Evolutionary conservation across 35 echinoderm and acorn worm species (phyloP).

Genomic region (Diadema setosum): DNA sequence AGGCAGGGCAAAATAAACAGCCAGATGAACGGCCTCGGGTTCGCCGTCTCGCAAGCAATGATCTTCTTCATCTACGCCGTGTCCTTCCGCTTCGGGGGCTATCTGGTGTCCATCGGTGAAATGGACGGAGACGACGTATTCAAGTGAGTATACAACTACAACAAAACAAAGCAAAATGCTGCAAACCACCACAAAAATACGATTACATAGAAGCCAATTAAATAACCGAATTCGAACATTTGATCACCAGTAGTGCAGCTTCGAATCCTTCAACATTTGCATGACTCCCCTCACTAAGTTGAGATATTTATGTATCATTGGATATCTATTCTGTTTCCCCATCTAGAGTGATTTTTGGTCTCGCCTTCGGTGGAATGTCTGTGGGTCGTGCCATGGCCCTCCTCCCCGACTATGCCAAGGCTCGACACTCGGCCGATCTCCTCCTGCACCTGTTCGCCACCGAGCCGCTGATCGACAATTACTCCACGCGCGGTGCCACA

Average conservation of each 20-base stretch:
- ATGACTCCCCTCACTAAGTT: too few species aligned
- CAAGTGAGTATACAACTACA: too few species aligned
- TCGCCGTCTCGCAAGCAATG: slow-evolving; percentile 32
- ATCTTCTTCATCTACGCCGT: slow-evolving; percentile 48
- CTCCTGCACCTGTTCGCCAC: slow-evolving; percentile 64
- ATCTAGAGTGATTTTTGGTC: slow-evolving; percentile 79
- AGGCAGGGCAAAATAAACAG: slow-evolving; percentile 42
- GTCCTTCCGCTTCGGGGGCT: slow-evolving; percentile 48
- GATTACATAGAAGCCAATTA: too few species aligned
- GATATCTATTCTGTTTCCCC: too few species aligned
- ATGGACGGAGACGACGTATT: slow-evolving; percentile 46
- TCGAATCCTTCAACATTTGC: too few species aligned
- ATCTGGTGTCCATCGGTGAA: slow-evolving; percentile 1
- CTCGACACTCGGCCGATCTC: slow-evolving; percentile 72
- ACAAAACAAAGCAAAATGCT: too few species aligned
- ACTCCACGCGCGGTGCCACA: slow-evolving; percentile 38
- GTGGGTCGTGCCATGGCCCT: slow-evolving; percentile 72
- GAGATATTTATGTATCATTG: too few species aligned
- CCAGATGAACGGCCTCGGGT: not conserved
- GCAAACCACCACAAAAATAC: too few species aligned
- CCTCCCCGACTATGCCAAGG: slow-evolving; percentile 87
- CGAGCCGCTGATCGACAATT: slow-evolving; percentile 71
- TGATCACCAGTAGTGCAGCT: too few species aligned
- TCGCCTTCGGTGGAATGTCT: slow-evolving; percentile 85
- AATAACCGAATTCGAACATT: too few species aligned